Base-by-base conservation (phyloP, 2,888 invertebrate genomes). In the Psococerastis gibbosa region DNA sequence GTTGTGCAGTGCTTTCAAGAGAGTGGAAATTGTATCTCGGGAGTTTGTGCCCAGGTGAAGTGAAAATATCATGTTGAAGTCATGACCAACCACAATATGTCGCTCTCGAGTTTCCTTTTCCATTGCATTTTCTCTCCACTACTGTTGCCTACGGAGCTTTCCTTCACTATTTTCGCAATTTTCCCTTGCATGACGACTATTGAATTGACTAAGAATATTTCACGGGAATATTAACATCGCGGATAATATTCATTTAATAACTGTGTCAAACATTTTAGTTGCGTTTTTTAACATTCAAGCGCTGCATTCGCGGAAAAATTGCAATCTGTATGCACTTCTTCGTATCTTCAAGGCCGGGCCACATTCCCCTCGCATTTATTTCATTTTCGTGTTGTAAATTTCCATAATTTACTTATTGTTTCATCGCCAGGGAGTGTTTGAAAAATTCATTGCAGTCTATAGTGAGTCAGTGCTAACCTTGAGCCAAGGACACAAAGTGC, bases 271-370 rank as follows among this genome's bases (percentile, higher is more conserved):
- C 11, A 27, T 11, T 38, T 38, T 38, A 38, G 38, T 38, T 38
- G 38, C 38, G 20, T 5, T 38, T 38, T 38, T 38, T 16, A 38
- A 38, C 38, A 38, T 38, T 38, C 17, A 38, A 38, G 38, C 38
- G 38, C 38, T 38, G 38, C 38, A 38, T 38, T 38, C 38, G 38
- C 38, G 38, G 20, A 38, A 34, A 38, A 33, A 33, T 33, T 33
- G 33, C 33, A 33, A 33, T n/a, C n/a, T n/a, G n/a, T 33, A 38
- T 38, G 38, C 38, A 38, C 22, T 38, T 38, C 38, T 38, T 38
- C 20, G 13, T 38, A 17, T 15, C 17, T 20, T 38, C 38, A 38
- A 38, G 38, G 38, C 11, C 11, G 27, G 27, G 27, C 8, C 8
- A 6, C 27, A 27, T 27, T 6, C n/a, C n/a, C n/a, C n/a, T n/a